Evolutionary conservation across 2,113 vertebrate species (phyloP), one percentile per base, ranked within the genome.

Genomic region (Callithrix jacchus): DNA sequence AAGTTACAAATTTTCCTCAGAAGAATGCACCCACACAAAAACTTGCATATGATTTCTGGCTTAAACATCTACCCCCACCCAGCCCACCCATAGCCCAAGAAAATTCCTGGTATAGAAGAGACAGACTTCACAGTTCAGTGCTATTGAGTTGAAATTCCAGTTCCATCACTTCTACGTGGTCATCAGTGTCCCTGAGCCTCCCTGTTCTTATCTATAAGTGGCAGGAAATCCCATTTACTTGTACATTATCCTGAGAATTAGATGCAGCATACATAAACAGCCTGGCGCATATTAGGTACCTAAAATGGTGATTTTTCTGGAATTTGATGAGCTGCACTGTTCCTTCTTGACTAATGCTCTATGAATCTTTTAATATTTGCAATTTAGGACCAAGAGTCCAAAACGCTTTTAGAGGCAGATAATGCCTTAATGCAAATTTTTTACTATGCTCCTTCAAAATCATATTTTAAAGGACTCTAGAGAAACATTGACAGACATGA

Each of bases 391-490:
- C 14, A 37, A 89, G 0, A 45, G 49, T 30, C 54, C 27, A 49
- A 83, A 68, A 92, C 18, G 58, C 13, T 71, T 70, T 80, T 11
- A 74, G 49, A 82, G 54, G 54, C 32, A 88, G 54, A 54, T 79
- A 85, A 90, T 0, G 12, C 84, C 42, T 74, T 82, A 47, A 32
- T 52, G 71, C 23, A 77, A 79, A 85, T 79, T 93, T 94, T 97
- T 66, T 90, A 64, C 54, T 14, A 27, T 6, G 40, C 4, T 74
- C 66, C 47, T 91, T 92, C 80, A 93, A 93, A 92, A 92, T 45
- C 79, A 84, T 49, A 93, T 85, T 95, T 94, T 74, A 93, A 93
- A 89, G 77, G 85, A 37, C 95, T 80, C 94, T 40, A 84, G 94
- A 93, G 97, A 92, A 94, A 96, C 83, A 86, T 76, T 76, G 32